Percentiles rank a stretch among this genome's conserved stretches.
Conservation (phyloP, 2,113 vertebrate species). For the Lepisosteus osseus region DNA sequence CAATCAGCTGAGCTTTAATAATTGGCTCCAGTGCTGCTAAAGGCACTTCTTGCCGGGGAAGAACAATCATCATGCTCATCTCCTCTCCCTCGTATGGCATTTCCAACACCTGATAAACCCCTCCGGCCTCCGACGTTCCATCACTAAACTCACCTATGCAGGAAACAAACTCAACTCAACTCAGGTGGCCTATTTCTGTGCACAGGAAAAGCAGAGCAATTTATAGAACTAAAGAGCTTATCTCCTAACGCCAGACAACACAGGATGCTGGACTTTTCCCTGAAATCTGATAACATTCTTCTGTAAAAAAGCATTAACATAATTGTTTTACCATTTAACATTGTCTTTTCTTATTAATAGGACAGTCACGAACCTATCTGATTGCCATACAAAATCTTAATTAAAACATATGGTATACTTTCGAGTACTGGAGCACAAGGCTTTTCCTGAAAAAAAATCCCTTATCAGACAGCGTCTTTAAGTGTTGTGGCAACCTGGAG, state of each 20-base stretch:
- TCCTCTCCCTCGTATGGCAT: conserved; percentile 93
- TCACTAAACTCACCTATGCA: conserved; percentile 93
- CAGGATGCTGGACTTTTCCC: too few relatives aligned
- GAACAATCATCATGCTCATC: conserved; percentile 88
- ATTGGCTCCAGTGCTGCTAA: conserved; percentile 86
- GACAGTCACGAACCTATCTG: too few relatives aligned
- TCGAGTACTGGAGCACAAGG: not conserved
- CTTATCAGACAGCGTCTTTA: not conserved
- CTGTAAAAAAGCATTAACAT: too few relatives aligned
- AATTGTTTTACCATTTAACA: too few relatives aligned
- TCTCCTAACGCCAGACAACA: too few relatives aligned
- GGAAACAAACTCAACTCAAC: not conserved
- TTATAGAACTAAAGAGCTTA: conserved; percentile 20
- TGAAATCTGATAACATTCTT: too few relatives aligned
- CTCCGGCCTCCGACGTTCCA: conserved; percentile 91
- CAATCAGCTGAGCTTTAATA: conserved; percentile 83
- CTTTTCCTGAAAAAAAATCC: not conserved
- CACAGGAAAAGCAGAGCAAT: not conserved
- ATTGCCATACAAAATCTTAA: conserved; percentile 12
- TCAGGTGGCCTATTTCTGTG: not conserved
- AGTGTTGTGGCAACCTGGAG: too few relatives aligned
- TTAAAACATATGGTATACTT: too few relatives aligned
- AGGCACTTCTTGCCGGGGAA: conserved; percentile 93
- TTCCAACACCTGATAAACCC: conserved; percentile 95
- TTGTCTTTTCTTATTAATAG: too few relatives aligned